These are phyloP conservation scores for Erythrocercus mccallii DNA, from an alignment of 2,113 vertebrate species.

Conservation along the genomic window DNA sequence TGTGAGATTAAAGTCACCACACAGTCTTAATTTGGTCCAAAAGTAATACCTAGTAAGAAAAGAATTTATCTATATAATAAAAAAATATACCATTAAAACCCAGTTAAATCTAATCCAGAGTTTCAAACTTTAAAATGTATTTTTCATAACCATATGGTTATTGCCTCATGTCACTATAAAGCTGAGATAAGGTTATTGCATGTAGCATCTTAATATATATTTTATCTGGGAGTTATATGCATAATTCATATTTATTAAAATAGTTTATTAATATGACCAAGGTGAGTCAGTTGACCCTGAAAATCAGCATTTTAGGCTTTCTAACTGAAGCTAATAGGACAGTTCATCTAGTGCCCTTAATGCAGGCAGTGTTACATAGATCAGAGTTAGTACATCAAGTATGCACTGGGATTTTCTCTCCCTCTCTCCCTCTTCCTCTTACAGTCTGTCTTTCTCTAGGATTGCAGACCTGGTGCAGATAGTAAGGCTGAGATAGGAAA, in stretches of 20 bases:
- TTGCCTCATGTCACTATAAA: slow-evolving; percentile 40
- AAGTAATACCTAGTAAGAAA: background rate
- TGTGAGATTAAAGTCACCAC: background rate
- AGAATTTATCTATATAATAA: slow-evolving; percentile 25
- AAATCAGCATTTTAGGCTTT: slow-evolving; percentile 26
- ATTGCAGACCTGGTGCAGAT: background rate
- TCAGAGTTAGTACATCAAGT: background rate
- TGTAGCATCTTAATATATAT: slow-evolving; percentile 44
- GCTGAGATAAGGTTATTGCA: slow-evolving; percentile 54
- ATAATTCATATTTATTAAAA: slow-evolving; percentile 62
- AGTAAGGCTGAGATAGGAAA: background rate
- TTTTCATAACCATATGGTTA: slow-evolving; percentile 42
- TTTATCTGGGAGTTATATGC: slow-evolving; percentile 30
- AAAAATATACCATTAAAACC: background rate
- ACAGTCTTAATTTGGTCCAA: background rate
- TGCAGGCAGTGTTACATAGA: background rate
- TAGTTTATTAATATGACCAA: slow-evolving; percentile 56
- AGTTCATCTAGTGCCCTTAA: background rate
- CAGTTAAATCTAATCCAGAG: background rate
- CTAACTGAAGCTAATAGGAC: background rate
- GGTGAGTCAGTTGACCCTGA: slow-evolving; percentile 57
- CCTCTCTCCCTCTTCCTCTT: background rate
- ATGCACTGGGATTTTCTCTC: background rate
- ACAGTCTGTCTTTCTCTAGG: background rate
- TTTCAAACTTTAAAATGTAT: slow-evolving; percentile 39